These are phyloP conservation scores for Molanna angustata DNA, from an alignment of 2,888 invertebrate species.

Conservation along the genomic window DNA sequence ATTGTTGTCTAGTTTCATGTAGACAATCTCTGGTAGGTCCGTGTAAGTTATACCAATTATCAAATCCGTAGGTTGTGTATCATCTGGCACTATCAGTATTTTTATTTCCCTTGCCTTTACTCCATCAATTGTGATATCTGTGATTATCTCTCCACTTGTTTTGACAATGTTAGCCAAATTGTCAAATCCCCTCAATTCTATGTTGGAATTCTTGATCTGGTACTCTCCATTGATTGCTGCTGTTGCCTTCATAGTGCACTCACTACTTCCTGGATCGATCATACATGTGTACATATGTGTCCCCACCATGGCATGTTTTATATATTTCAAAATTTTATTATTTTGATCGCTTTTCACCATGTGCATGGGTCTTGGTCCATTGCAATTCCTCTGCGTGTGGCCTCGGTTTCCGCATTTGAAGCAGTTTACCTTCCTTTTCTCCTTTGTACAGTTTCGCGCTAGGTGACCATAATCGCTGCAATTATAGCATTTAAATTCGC, in stretches of 20 bases:
- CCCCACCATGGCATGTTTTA: background rate
- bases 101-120: background rate
- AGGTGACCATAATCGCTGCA: background rate
- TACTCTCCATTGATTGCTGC: too few species aligned
- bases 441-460: background rate
- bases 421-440: background rate
- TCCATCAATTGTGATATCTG: background rate
- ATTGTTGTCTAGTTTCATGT: background rate
- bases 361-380: background rate
- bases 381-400: background rate
- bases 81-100: background rate
- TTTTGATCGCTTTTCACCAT: background rate
- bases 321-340: too few species aligned
- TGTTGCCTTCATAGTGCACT: background rate
- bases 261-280: background rate
- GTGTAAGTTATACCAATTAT: background rate
- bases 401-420: background rate
- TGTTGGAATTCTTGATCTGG: too few species aligned
- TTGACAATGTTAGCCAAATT: too few species aligned
- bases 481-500: constrained; percentile 1
- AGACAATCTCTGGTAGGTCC: background rate
- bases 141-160: too few species aligned
- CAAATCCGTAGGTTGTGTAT: background rate
- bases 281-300: background rate
- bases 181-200: too few species aligned